Conservation (phyloP, 2,797 vertebrate species). For the Mycteria americana region DNA sequence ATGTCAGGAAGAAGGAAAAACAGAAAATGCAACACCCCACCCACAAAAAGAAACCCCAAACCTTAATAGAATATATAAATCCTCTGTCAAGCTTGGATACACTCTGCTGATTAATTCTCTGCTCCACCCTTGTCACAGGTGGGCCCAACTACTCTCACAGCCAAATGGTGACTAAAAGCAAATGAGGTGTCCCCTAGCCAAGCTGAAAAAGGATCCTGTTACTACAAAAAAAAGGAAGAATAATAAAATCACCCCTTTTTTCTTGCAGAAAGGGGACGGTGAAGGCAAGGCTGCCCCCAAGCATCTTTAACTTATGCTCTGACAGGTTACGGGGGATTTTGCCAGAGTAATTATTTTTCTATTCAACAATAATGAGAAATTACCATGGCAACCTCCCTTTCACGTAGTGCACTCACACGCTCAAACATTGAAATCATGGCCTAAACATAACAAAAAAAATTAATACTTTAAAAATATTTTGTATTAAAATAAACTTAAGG, state of each 20-base stretch:
- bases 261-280: conserved; percentile 56
- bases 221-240: neutral
- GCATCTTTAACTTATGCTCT: conserved; percentile 82
- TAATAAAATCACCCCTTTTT: neutral
- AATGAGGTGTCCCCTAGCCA: neutral
- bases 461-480: conserved; percentile 67
- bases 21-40: neutral
- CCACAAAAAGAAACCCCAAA: neutral
- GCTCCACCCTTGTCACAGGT: conserved; percentile 41
- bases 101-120: conserved; percentile 32
- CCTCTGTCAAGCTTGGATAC: neutral
- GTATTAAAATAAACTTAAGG: conserved; percentile 67
- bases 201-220: neutral
- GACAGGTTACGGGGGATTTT: conserved; percentile 83
- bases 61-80: neutral
- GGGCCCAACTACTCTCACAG: neutral
- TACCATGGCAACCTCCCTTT: conserved; percentile 83
- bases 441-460: conserved; percentile 62
- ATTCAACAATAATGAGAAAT: conserved; percentile 87
- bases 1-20: conserved; percentile 1
- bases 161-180: conserved; percentile 5
- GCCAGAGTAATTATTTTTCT: conserved; percentile 86
- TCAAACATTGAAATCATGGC: conserved; percentile 75
- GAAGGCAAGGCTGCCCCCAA: conserved; percentile 72
- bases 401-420: conserved; percentile 69